Evolutionary conservation across 2,113 vertebrate genomes (phyloP).

Genomic region (Silurus meridionalis): DNA sequence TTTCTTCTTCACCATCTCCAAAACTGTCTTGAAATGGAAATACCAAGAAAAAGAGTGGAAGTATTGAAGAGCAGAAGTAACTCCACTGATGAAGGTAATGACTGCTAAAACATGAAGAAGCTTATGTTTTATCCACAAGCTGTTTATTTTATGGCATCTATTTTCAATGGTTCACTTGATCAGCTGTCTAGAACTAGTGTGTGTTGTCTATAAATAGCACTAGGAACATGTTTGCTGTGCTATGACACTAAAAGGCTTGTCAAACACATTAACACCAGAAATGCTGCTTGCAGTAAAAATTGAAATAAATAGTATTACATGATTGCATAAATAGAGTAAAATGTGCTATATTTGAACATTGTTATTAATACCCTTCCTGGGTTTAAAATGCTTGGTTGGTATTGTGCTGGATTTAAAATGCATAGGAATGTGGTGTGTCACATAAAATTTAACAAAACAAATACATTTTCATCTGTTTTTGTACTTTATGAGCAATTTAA

Average conservation of each 20-base stretch:
- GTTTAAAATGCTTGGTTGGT: not conserved
- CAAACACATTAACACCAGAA: not conserved
- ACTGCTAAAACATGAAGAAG: slow-evolving; percentile 40
- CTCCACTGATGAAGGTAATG: slow-evolving; percentile 66
- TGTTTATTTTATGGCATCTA: not conserved
- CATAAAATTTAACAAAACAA: not conserved
- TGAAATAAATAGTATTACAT: not conserved
- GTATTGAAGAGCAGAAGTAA: slow-evolving; percentile 3
- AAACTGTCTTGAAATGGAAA: slow-evolving; percentile 18
- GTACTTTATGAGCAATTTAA: no score
- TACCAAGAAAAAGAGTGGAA: not conserved
- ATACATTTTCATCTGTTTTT: not conserved
- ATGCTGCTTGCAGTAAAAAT: not conserved
- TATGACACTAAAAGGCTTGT: slow-evolving; percentile 48
- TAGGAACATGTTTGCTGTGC: slow-evolving; percentile 59
- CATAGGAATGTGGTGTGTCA: not conserved
- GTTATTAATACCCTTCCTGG: not conserved
- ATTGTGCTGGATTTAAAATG: not conserved
- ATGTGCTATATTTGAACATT: not conserved
- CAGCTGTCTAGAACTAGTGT: slow-evolving; percentile 15
- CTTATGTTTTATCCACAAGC: slow-evolving; percentile 14
- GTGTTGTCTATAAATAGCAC: slow-evolving; percentile 53
- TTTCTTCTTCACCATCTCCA: no score
- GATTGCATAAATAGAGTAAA: not conserved
- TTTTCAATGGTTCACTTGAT: slow-evolving; percentile 50